Percentiles rank a stretch among this genome's conserved stretches.
Conservation (phyloP, 2,113 vertebrate genomes). For the Syngnathus scovelli region DNA sequence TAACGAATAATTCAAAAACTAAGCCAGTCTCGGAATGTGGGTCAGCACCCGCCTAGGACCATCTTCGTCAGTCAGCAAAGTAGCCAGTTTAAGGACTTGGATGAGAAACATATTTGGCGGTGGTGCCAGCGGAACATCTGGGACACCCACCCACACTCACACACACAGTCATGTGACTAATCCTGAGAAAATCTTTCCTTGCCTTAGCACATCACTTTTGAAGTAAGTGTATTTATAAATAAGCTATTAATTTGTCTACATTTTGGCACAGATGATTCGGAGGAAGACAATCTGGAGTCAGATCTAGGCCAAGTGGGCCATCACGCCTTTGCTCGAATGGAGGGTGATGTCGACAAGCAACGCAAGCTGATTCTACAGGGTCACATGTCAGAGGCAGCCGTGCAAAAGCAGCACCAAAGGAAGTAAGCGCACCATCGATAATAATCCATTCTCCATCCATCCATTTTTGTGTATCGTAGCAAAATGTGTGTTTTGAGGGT, state of each 20-base stretch:
- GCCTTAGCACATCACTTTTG: slow-evolving; percentile 9
- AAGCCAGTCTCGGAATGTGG: not conserved
- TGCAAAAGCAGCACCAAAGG: slow-evolving; percentile 94
- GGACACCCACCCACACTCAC: slow-evolving; percentile 2
- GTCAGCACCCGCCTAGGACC: not conserved
- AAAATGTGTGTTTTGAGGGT: too few relatives aligned
- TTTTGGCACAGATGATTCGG: slow-evolving; percentile 70
- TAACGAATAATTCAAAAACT: too few relatives aligned
- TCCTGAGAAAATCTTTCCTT: slow-evolving; percentile 16
- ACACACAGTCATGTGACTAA: slow-evolving; percentile 1
- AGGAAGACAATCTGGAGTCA: slow-evolving; percentile 81
- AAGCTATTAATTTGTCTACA: not conserved
- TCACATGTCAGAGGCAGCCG: slow-evolving; percentile 85
- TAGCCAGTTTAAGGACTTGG: not conserved
- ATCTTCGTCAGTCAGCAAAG: not conserved
- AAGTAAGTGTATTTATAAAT: not conserved
- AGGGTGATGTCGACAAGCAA: slow-evolving; percentile 95
- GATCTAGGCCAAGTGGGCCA: slow-evolving; percentile 88
- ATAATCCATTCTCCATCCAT: too few relatives aligned
- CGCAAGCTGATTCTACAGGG: slow-evolving; percentile 89
- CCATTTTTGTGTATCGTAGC: too few relatives aligned
- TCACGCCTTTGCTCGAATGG: slow-evolving; percentile 95
- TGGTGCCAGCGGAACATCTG: slow-evolving; percentile 17
- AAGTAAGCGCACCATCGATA: slow-evolving; percentile 74
- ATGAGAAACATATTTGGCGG: not conserved